These are phyloP conservation scores for Trachelus iudaicus DNA, from an alignment of 2,888 invertebrate genomes.

Conservation along the genomic window DNA sequence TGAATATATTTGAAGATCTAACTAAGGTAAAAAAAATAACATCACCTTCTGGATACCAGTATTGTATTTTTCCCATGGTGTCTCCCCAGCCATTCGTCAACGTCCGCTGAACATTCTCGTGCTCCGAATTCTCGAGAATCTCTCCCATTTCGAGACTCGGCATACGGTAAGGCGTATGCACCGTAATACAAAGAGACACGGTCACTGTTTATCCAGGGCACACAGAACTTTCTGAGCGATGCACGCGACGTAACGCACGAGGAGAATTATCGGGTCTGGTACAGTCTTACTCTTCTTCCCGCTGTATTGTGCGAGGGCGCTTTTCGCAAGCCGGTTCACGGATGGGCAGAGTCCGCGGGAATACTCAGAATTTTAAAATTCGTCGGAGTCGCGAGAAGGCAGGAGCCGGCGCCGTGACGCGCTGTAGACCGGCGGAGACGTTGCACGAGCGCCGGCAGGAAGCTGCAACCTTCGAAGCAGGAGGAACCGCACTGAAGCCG, in stretches of 20 bases:
- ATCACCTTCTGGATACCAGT: constrained; percentile 62
- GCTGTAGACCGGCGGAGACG: constrained; percentile 21
- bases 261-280: neutral
- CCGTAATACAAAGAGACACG: neutral
- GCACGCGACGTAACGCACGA: neutral
- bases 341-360: neutral
- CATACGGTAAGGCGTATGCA: neutral
- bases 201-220: neutral
- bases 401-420: constrained; percentile 7
- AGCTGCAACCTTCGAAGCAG: constrained; percentile 14
- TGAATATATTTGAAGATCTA: neutral
- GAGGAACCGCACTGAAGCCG: constrained; percentile 12
- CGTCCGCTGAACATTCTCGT: constrained; percentile 22
- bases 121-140: constrained; percentile 8
- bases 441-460: constrained; percentile 24
- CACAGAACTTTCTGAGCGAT: neutral
- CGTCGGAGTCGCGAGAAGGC: constrained; percentile 10
- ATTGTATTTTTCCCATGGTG: constrained; percentile 61
- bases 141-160: constrained; percentile 1
- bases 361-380: neutral
- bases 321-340: neutral
- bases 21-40: neutral
- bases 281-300: neutral
- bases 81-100: constrained; percentile 49
- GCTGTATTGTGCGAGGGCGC: neutral